A percentile compares a stretch with the other conserved stretches of the same genome.
phyloP scores from a whole-genome alignment of 2,888 invertebrate species.

The Pheosia tremula region DNA sequence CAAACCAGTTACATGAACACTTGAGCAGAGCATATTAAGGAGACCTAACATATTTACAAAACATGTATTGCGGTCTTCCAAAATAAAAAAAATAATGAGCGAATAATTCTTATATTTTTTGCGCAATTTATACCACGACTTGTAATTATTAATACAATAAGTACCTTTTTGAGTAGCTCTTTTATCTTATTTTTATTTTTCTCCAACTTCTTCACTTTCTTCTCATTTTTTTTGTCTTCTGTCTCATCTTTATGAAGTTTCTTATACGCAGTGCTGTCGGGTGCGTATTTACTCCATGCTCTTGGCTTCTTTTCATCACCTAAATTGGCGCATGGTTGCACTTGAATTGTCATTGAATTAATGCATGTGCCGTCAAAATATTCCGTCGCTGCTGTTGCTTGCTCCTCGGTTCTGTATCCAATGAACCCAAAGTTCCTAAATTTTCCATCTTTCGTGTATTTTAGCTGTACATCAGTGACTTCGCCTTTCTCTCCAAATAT shows the following conservation, averaged over 20 bases:
- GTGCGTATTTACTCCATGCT: conserved; percentile 96
- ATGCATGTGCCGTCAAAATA: conserved; percentile 94
- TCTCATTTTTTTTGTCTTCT: conserved; percentile 60
- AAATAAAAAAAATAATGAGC: no score
- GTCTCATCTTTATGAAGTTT: conserved; percentile 73
- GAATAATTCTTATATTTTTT: no score
- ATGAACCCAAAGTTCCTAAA: conserved; percentile 98
- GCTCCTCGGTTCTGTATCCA: conserved; percentile 92
- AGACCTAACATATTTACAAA: no score
- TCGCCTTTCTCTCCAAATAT: conserved; percentile 92
- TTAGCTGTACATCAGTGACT: conserved; percentile 97
- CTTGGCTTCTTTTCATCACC: conserved; percentile 91
- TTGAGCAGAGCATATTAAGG: no score
- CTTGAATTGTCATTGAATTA: conserved; percentile 91
- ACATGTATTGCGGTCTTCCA: no score
- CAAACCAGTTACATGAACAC: no score
- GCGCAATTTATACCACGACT: no score
- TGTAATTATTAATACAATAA: no score
- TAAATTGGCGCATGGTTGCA: conserved; percentile 88
- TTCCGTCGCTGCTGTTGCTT: conserved; percentile 90
- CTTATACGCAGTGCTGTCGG: conserved; percentile 88
- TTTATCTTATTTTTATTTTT: conserved; percentile 84
- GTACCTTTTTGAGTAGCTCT: conserved; percentile 87
- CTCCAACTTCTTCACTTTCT: conserved; percentile 61
- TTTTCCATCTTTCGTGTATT: conserved; percentile 95